Conservation (phyloP, 2,888 invertebrate genomes). For the Caenorhabditis zanzibari region DNA sequence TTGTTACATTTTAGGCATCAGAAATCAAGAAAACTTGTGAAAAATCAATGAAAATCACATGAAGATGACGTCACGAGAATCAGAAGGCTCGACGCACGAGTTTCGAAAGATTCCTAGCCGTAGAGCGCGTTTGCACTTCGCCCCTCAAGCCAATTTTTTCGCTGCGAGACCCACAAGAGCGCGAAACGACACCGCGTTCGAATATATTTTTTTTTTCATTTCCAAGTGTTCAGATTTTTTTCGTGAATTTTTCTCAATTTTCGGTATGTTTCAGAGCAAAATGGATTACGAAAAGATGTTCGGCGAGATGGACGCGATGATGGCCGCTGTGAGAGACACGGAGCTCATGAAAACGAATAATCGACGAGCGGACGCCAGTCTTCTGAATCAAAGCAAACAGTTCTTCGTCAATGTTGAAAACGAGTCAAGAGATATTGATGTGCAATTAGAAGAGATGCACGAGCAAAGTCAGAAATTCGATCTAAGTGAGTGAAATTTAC, state of each 20-base stretch:
- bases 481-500: not conserved
- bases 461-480: not conserved
- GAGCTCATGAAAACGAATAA: not conserved
- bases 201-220: slow-evolving; percentile 7
- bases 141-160: slow-evolving; percentile 25
- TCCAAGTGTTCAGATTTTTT: slow-evolving; percentile 16
- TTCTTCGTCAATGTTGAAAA: not conserved
- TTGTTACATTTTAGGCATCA: not conserved
- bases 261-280: slow-evolving; percentile 29
- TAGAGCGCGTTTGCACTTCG: slow-evolving; percentile 44
- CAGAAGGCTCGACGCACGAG: slow-evolving; percentile 11
- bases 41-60: slow-evolving; percentile 35
- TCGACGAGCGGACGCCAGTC: not conserved
- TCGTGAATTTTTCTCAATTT: no score
- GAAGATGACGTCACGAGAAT: slow-evolving; percentile 11
- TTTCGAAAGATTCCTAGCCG: slow-evolving; percentile 21
- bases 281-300: not conserved
- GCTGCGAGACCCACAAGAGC: slow-evolving; percentile 21
- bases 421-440: not conserved
- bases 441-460: not conserved
- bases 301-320: slow-evolving; percentile 15
- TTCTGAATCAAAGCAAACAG: not conserved
- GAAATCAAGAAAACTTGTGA: slow-evolving; percentile 8
- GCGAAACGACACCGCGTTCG: not conserved
- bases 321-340: not conserved